Conservation (phyloP, 1,140 invertebrate genomes). For the Bilobella aurantiaca region DNA sequence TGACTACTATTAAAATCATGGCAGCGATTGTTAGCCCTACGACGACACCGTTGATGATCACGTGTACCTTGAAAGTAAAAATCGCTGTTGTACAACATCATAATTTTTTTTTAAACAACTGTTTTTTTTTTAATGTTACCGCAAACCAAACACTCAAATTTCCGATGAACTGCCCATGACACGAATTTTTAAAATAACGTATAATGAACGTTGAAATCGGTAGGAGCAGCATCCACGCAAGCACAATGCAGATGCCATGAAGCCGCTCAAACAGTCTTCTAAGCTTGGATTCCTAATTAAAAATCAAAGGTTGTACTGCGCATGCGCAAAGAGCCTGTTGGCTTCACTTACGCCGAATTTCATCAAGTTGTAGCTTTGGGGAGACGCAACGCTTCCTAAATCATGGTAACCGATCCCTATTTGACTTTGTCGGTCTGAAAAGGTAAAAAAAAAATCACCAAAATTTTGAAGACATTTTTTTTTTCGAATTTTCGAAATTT, state of each 20-base stretch:
- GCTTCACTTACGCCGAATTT: no score
- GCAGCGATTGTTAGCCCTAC: neutral
- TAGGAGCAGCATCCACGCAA: neutral
- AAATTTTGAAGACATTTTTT: no score
- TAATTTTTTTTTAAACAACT: neutral
- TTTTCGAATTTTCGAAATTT: no score
- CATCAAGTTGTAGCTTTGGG: neutral
- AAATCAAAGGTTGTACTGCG: no score
- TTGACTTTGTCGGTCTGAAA: no score
- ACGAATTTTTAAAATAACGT: neutral
- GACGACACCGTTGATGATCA: neutral
- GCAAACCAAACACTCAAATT: neutral
- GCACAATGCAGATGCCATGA: neutral
- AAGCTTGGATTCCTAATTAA: neutral
- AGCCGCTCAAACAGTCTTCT: neutral
- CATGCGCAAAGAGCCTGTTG: no score
- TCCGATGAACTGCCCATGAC: neutral
- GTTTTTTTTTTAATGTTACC: neutral
- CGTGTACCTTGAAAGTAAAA: neutral
- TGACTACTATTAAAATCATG: neutral
- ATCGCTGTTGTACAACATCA: neutral
- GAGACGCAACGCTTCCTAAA: neutral
- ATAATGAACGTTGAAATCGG: neutral
- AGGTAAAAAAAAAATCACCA: no score
- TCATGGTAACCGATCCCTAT: neutral